These are phyloP conservation scores for Tinea semifulvella DNA, from an alignment of 2,888 invertebrate species.

Conservation along the genomic window DNA sequence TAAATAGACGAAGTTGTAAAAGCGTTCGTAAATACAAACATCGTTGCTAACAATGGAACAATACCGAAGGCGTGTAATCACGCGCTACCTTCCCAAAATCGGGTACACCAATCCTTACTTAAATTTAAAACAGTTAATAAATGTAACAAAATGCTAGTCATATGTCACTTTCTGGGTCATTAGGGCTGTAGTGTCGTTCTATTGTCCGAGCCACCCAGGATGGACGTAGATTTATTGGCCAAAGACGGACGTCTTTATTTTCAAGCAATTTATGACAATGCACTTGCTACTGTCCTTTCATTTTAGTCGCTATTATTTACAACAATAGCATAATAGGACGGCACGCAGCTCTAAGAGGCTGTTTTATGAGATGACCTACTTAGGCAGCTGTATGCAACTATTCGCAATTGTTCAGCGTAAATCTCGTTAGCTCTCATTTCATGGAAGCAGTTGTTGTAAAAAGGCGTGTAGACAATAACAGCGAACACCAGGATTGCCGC, in stretches of 20 bases:
- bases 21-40: constrained; percentile 2
- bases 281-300: constrained; percentile 11
- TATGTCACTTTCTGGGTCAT: constrained; percentile 32
- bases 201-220: constrained; percentile 12
- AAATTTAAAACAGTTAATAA: constrained; percentile 19
- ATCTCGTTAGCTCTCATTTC: constrained; percentile 12
- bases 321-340: constrained; percentile 9
- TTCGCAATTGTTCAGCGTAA: constrained; percentile 7
- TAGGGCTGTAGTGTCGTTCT: constrained; percentile 22
- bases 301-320: constrained; percentile 10
- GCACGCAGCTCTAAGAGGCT: not conserved
- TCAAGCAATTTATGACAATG: constrained; percentile 14
- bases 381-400: constrained; percentile 6
- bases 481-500: not conserved
- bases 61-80: constrained; percentile 9
- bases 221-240: constrained; percentile 14
- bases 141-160: constrained; percentile 29
- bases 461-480: constrained; percentile 10
- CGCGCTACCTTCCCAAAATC: constrained; percentile 1
- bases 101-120: constrained; percentile 11
- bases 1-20: not conserved
- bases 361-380: constrained; percentile 8
- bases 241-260: constrained; percentile 15
- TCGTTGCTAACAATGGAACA: constrained; percentile 10
- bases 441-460: constrained; percentile 13